Percentiles rank a stretch among this genome's conserved stretches.
phyloP scores from a whole-genome alignment of 2,797 vertebrate species.

The Characodon lateralis region DNA sequence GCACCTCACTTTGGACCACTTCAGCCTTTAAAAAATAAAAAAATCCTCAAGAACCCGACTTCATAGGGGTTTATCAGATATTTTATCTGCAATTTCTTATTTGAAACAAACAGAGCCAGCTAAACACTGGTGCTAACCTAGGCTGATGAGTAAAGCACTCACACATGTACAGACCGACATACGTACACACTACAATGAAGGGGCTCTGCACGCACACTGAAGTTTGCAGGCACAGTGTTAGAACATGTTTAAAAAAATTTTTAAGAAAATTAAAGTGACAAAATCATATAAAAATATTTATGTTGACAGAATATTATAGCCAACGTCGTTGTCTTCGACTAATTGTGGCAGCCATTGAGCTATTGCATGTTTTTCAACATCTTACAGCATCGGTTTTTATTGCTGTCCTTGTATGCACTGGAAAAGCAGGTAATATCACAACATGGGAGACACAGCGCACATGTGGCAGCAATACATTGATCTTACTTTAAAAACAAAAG shows the following conservation, averaged over 20 bases:
- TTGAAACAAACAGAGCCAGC: neutral
- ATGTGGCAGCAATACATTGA: neutral
- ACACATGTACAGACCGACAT: no score
- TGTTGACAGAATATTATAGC: neutral
- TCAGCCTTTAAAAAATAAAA: neutral
- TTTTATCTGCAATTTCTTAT: neutral
- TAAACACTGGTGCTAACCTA: no score
- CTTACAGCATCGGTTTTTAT: neutral
- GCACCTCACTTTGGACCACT: neutral
- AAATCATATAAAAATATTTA: neutral
- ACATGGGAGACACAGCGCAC: neutral
- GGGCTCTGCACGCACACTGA: neutral
- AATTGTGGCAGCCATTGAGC: neutral
- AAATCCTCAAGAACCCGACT: neutral
- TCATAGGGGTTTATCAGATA: neutral
- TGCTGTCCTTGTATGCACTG: neutral
- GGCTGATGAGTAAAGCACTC: no score
- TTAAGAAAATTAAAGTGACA: neutral
- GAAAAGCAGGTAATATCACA: slow-evolving; percentile 3
- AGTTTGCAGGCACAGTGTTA: neutral
- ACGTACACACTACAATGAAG: neutral
- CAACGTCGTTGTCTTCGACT: neutral
- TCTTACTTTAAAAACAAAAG: slow-evolving; percentile 2
- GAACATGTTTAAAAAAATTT: neutral
- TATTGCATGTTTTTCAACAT: neutral